Evolutionary conservation across 1,140 invertebrate genomes (phyloP), one percentile per base, ranked within the genome.

Genomic region (Drepana arcuata): DNA sequence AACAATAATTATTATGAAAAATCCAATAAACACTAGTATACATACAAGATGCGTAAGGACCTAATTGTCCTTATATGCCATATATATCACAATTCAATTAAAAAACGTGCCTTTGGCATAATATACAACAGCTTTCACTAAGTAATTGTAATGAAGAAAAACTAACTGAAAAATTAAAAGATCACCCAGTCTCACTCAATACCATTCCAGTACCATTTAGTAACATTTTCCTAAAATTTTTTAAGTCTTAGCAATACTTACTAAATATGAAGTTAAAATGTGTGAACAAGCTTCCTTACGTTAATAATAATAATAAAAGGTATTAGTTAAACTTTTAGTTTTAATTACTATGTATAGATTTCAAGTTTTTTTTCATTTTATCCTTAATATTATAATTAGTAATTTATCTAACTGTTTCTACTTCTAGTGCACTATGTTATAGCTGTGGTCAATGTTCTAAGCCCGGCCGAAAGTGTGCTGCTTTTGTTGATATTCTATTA

Each of bases 271-370:
- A 79, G 72, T 77, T 79, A 82, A 79, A 82, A 82, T 71, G 71
- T 80, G 75, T 82, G 78, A 82, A 82, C 72, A 82, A 82, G 78
- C 78, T 58, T 79, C 70, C n/a, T 77, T 82, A 79, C 64, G 61
- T 63, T 58, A 48, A n/a, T 52, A 52, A 70, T 78, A 65, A 71
- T 73, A 81, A 81, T 78, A 81, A 77, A 75, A 79, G 77, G 71
- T 78, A 77, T 72, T 71, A 81, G 70, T 78, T 79, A 75, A 75
- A 73, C 61, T 78, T 81, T 81, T 69, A 74, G 69, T 68, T 80
- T 81, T 74, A 61, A 77, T 75, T 78, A 73, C 74, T 79, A 81
- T 78, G 62, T 73, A 78, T 81, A 77, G 77, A 77, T 72, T 79
- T 78, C 65, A 79, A 81, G 72, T 72, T 68, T 74, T 72, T 63